A percentile compares a stretch with the other conserved stretches of the same genome.
phyloP scores from a whole-genome alignment of 1,140 invertebrate species.

The Dinothrombium tinctorium region DNA sequence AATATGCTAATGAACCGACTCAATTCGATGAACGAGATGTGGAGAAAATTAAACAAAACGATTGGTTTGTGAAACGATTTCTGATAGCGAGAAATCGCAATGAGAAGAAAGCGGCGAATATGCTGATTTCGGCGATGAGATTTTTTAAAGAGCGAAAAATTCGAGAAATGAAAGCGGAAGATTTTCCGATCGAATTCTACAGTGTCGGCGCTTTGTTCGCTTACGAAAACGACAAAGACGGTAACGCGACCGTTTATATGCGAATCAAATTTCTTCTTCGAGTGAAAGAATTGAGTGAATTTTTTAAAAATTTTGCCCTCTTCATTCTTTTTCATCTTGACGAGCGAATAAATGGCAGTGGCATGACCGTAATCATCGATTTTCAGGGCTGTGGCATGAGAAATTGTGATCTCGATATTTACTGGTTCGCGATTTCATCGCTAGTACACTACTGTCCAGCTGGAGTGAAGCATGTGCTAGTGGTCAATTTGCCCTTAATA shows the following conservation, averaged over 20 bases:
- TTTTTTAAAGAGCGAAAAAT: slow-evolving; percentile 6
- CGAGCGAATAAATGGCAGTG: slow-evolving; percentile 3
- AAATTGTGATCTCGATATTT: slow-evolving; percentile 12
- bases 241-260: slow-evolving; percentile 7
- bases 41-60: slow-evolving; percentile 1
- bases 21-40: neutral
- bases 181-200: slow-evolving; percentile 11
- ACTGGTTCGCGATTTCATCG: slow-evolving; percentile 9
- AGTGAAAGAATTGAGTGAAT: slow-evolving; percentile 3
- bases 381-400: slow-evolving; percentile 5
- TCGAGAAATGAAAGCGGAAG: neutral
- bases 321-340: slow-evolving; percentile 7
- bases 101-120: slow-evolving; percentile 4
- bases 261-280: slow-evolving; percentile 7
- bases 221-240: slow-evolving; percentile 7
- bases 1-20: neutral
- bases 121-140: slow-evolving; percentile 5
- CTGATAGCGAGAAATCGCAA: slow-evolving; percentile 4
- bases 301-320: slow-evolving; percentile 2
- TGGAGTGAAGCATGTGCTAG: slow-evolving; percentile 9
- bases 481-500: slow-evolving; percentile 10
- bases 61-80: slow-evolving; percentile 12
- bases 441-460: slow-evolving; percentile 7
- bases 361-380: slow-evolving; percentile 10
- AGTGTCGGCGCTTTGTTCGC: slow-evolving; percentile 9